Base-by-base conservation (phyloP, 1,140 invertebrate species). In the Pomacea maculata region DNA sequence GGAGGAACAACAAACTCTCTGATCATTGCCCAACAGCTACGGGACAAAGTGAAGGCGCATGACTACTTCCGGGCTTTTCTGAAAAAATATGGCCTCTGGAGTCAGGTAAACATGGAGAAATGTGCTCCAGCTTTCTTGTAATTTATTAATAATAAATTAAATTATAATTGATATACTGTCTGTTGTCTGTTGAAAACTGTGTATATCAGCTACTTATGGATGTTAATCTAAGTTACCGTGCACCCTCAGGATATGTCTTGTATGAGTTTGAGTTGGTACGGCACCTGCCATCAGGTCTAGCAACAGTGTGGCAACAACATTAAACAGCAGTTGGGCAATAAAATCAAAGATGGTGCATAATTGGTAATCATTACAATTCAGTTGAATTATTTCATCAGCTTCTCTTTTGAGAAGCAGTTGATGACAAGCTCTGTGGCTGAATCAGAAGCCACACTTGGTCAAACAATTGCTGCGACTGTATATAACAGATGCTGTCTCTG, bases 31-130 rank as follows among this genome's bases (percentile, higher is more conserved):
- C 94, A 95, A 84, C 96, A 97, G 89, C 90, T 98, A 15, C 94
- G 95, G 83, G 96, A 97, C 87, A 98, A 98, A 91, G 94, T 95
- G 85, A 94, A 94, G 86, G 96, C 95, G 7, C 92, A 96, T 72
- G 93, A 95, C 75, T 93, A 86, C 64, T 88, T 91, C 54, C 85
- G 90, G n/a, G 87, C 93, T 61, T 97, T 98, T 90, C 91, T 98
- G n/a, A 95, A 95, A 87, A 93, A 94, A 71, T 92, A 94, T 70
- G 93, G 93, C 25, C 88, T 97, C 14, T 96, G 95, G 95, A 92
- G 93, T 61, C 93, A 94, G 85, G 94, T 95, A 45, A 64, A 7
- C 71, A 55, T 1, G 14, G 7, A 2, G 5, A 21, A 25, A 10
- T 61, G 21, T 7, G 61, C 21, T 29, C 21, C 8, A 63, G 9